Conservation (phyloP, 2,888 invertebrate species). For the Byasa hedistus region DNA sequence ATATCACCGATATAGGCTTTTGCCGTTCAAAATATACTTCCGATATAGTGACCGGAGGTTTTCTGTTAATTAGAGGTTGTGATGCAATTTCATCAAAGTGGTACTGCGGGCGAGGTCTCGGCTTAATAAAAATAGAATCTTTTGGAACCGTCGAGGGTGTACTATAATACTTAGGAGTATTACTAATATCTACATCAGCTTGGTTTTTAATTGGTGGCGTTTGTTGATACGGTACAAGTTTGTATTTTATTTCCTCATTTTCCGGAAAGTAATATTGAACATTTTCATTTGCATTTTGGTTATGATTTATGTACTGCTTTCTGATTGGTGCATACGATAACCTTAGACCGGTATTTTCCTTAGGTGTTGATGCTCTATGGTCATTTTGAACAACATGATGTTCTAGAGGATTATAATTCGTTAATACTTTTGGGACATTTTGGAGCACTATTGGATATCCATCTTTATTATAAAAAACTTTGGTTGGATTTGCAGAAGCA, state of each 20-base stretch:
- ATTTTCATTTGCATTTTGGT: slow-evolving; percentile 52
- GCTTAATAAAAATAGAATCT: slow-evolving; percentile 58
- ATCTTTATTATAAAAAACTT: slow-evolving; percentile 60
- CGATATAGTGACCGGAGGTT: slow-evolving; percentile 55
- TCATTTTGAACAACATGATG: slow-evolving; percentile 44
- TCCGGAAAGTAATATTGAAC: slow-evolving; percentile 64
- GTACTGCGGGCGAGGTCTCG: slow-evolving; percentile 58
- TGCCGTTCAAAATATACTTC: slow-evolving; percentile 69
- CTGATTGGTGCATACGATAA: slow-evolving; percentile 47
- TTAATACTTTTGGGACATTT: slow-evolving; percentile 45
- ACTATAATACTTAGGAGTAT: slow-evolving; percentile 43
- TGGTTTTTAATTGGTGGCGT: slow-evolving; percentile 63
- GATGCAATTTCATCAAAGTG: slow-evolving; percentile 49
- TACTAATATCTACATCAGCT: slow-evolving; percentile 41
- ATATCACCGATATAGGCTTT: slow-evolving; percentile 41
- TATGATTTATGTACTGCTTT: slow-evolving; percentile 58
- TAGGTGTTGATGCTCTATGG: slow-evolving; percentile 49
- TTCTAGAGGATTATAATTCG: slow-evolving; percentile 54
- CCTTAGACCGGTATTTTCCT: slow-evolving; percentile 51
- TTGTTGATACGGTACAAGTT: slow-evolving; percentile 75
- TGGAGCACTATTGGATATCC: slow-evolving; percentile 51
- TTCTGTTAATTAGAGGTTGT: slow-evolving; percentile 43
- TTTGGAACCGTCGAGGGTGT: slow-evolving; percentile 50
- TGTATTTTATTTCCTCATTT: slow-evolving; percentile 62
- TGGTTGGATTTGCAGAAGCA: slow-evolving; percentile 70